Percentiles rank a stretch among this genome's conserved stretches.
Evolutionary conservation across 2,113 vertebrate species (phyloP).

Genomic region (Silurus asotus): DNA sequence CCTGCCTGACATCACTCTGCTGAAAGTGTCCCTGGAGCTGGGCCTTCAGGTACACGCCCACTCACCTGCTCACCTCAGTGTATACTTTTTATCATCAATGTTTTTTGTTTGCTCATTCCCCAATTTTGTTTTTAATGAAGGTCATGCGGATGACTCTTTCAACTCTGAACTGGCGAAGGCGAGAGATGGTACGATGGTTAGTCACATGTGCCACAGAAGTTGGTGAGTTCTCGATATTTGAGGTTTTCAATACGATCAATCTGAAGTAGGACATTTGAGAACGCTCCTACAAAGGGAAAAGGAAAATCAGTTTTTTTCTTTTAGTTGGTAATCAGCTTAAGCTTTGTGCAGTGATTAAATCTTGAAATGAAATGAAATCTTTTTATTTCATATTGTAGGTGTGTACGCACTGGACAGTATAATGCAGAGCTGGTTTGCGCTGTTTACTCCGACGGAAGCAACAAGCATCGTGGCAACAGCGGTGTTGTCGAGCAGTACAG

Average conservation of each 20-base stretch:
- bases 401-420: constrained; percentile 94
- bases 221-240: constrained; percentile 75
- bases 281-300: neutral
- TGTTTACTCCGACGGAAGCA: constrained; percentile 97
- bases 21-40: constrained; percentile 94
- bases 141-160: constrained; percentile 99
- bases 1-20: constrained; percentile 90
- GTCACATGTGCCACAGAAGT: constrained; percentile 98
- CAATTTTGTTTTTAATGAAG: constrained; percentile 66
- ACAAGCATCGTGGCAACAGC: constrained; percentile 96
- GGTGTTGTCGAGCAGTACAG: constrained; percentile 95
- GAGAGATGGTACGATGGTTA: constrained; percentile 99
- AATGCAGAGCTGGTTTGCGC: constrained; percentile 96
- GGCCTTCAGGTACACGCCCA: constrained; percentile 93
- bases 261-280: neutral
- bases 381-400: constrained; percentile 63
- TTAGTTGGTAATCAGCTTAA: neutral
- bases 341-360: neutral
- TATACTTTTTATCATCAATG: too few species aligned
- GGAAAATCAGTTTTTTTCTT: neutral
- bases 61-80: constrained; percentile 82
- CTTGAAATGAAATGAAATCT: too few species aligned
- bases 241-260: neutral
- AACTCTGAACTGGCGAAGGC: constrained; percentile 95
- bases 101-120: too few species aligned